Conservation (phyloP, 2,113 vertebrate species). For the Tupaia chinensis region DNA sequence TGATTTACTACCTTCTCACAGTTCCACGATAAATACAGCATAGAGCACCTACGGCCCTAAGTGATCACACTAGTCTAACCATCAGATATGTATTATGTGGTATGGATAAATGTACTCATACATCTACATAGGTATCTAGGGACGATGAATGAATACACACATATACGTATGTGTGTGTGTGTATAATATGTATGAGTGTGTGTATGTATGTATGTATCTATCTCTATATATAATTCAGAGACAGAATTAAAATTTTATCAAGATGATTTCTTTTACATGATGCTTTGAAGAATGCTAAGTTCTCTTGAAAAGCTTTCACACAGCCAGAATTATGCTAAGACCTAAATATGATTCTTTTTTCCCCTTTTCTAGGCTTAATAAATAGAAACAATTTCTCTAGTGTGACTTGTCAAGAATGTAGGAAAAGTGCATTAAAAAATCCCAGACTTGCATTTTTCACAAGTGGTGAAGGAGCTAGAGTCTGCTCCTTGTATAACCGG, state of each 20-base stretch:
- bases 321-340: constrained; percentile 4
- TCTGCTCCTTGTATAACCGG: neutral
- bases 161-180: no score
- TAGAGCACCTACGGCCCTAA: neutral
- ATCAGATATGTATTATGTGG: neutral
- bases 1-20: neutral
- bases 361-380: constrained; percentile 62
- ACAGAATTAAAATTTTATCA: neutral
- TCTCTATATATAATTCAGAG: constrained; percentile 5
- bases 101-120: neutral
- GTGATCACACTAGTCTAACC: neutral
- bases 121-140: no score
- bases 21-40: neutral
- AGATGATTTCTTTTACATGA: neutral
- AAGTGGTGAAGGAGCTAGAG: neutral
- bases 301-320: neutral
- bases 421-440: neutral
- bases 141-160: no score
- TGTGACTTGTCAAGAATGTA: constrained; percentile 41
- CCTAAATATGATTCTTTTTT: neutral
- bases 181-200: no score
- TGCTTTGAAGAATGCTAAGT: constrained; percentile 30
- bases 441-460: constrained; percentile 1
- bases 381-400: constrained; percentile 14
- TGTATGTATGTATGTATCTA: no score